Base-by-base conservation (phyloP, 2,888 invertebrate genomes). In the Polydesmus complanatus region DNA sequence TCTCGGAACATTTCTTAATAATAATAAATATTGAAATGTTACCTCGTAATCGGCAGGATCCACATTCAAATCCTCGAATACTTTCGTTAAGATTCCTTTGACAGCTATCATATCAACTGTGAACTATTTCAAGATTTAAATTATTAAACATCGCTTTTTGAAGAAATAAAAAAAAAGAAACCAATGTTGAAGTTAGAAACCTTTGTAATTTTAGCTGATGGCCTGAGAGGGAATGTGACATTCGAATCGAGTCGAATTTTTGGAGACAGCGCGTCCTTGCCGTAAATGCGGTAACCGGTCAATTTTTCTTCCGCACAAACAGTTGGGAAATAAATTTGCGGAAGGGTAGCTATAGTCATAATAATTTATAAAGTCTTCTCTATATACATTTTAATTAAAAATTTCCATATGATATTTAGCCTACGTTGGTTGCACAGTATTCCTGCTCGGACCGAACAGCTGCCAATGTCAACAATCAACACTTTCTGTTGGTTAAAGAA, bases 391-490 rank as follows among this genome's bases (percentile, higher is more conserved):
- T 11, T 18, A 48, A 50, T n/a, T n/a, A 51, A 54, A 47, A 23
- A 54, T 23, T 37, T 59, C 3, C 3, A 19, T 21, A 53, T 14
- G 3, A 18, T 56, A 61, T 37, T 56, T 25, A 27, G 69, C 72
- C 69, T 72, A 78, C 78, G 73, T 66, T 75, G 70, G 62, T 74
- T 72, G 52, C 76, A 74, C 5, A 78, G 71, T 49, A 79, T 71
- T 18, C 81, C 81, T 14, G 80, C 80, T 65, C 81, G 71, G 27
- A 80, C 73, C 2, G 78, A 78, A 65, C 75, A 74, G 58, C 78
- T 78, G 14, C 81, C 81, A 49, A 81, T 68, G 68, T 81, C 81
- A 53, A 81, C 72, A 21, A 81, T 71, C 2, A 79, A 66, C 3
- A 80, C 74, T 65, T 77, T 76, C 72, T 78, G 69, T 27, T 68